Conservation (phyloP, 2,113 vertebrate species). For the Chaetodon auriga region DNA sequence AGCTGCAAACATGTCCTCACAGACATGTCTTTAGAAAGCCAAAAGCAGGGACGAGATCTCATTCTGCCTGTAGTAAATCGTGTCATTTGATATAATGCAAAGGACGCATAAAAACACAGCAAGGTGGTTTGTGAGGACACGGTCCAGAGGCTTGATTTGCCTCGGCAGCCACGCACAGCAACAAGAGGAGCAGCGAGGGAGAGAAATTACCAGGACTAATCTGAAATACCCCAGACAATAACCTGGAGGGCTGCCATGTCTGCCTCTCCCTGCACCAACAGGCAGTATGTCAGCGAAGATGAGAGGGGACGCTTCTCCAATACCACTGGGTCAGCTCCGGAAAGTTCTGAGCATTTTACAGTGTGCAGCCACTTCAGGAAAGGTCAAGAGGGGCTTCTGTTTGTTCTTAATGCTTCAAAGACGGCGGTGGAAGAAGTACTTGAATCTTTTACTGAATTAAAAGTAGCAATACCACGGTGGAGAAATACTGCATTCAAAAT, state of each 20-base stretch:
- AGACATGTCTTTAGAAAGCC: background rate
- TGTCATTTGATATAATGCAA: constrained; percentile 26
- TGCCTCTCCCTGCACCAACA: constrained; percentile 30
- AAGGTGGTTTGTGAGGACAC: constrained; percentile 3
- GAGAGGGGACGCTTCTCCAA: constrained; percentile 52
- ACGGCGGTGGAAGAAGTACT: too few species aligned
- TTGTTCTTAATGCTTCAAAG: background rate
- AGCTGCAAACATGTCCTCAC: background rate
- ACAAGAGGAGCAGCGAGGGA: constrained; percentile 4
- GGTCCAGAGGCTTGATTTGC: background rate
- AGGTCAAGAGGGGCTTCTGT: constrained; percentile 23
- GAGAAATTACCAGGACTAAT: constrained; percentile 27
- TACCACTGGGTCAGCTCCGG: constrained; percentile 60
- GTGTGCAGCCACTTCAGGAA: constrained; percentile 25
- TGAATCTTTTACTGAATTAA: too few species aligned
- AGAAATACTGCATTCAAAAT: too few species aligned
- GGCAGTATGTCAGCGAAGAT: constrained; percentile 40
- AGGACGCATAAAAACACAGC: background rate
- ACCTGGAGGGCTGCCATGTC: constrained; percentile 40
- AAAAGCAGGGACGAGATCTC: background rate
- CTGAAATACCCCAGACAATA: constrained; percentile 35
- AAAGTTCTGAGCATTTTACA: constrained; percentile 34
- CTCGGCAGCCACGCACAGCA: constrained; percentile 8
- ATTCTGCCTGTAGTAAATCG: background rate
- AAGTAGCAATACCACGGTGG: too few species aligned